Evolutionary conservation across 2,888 invertebrate genomes (phyloP).

Genomic region (Troides oblongomaculatus): DNA sequence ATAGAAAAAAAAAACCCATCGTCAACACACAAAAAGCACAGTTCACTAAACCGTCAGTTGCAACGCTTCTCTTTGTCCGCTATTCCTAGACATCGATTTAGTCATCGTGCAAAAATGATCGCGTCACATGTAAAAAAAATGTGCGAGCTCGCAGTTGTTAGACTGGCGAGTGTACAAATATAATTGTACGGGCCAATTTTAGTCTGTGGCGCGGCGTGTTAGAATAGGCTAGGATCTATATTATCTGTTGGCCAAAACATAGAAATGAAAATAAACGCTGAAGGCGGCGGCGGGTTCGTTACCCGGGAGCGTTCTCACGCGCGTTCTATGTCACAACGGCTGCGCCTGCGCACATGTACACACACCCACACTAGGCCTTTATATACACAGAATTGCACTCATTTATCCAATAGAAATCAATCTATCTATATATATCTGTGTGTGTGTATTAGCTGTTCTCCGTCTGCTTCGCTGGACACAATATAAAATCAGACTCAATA

Average conservation of each 20-base stretch:
- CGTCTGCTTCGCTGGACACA: too few species aligned
- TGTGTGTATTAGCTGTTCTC: too few species aligned
- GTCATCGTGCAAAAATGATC: conserved; percentile 44
- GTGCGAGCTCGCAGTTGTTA: conserved; percentile 7
- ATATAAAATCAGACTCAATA: too few species aligned
- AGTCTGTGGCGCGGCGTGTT: conserved; percentile 36
- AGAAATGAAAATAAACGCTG: conserved; percentile 58
- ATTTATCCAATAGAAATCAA: too few species aligned
- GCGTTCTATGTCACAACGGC: conserved; percentile 53
- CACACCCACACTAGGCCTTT: conserved; percentile 1
- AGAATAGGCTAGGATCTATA: conserved; percentile 29
- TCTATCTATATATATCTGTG: too few species aligned
- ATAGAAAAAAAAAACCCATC: not conserved
- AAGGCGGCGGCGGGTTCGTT: conserved; percentile 56
- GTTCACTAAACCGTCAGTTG: conserved; percentile 52
- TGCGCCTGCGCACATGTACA: conserved; percentile 39
- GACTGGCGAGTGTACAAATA: conserved; percentile 40
- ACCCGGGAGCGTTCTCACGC: conserved; percentile 60
- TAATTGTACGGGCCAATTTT: conserved; percentile 35
- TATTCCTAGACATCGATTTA: conserved; percentile 40
- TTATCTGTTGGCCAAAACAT: conserved; percentile 50
- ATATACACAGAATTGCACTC: conserved; percentile 9
- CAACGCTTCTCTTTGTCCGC: conserved; percentile 47
- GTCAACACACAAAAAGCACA: conserved; percentile 26
- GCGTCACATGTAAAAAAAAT: conserved; percentile 42